Evolutionary conservation across 2,113 vertebrate genomes (phyloP).

Genomic region (Caracal caracal): DNA sequence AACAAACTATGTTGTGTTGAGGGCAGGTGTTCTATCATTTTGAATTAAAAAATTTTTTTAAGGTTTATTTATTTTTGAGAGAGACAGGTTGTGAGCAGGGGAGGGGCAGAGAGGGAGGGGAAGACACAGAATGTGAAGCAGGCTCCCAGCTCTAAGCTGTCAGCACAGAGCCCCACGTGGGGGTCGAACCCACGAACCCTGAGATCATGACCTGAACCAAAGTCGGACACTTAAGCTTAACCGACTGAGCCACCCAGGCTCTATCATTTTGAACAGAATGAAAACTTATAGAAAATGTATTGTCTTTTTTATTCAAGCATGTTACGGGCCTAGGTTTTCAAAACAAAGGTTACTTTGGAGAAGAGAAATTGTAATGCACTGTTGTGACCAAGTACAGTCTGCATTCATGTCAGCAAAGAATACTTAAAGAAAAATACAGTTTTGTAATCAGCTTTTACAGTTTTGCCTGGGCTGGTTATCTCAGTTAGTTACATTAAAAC

Average conservation of each 20-base stretch:
- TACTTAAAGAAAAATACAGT: neutral
- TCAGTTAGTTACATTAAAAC: slow-evolving; percentile 47
- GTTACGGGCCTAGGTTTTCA: neutral
- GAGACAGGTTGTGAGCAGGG: neutral
- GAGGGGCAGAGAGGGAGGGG: neutral
- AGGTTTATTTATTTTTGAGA: neutral
- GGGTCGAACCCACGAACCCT: neutral
- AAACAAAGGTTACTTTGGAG: slow-evolving; percentile 18
- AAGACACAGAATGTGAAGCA: neutral
- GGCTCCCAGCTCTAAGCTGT: no score
- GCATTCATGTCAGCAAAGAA: neutral
- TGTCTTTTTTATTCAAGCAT: neutral
- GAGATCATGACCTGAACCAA: neutral
- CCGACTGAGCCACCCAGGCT: neutral
- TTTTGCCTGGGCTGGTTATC: neutral
- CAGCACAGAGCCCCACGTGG: neutral
- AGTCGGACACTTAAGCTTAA: neutral
- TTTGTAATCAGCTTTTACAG: neutral
- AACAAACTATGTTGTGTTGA: neutral
- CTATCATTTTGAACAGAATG: neutral
- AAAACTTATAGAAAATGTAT: neutral
- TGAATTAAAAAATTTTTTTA: neutral
- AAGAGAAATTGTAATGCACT: neutral
- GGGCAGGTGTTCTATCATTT: neutral
- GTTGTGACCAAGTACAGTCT: neutral